Evolutionary conservation across 2,888 invertebrate genomes (phyloP).

Genomic region (Parascotia fuliginaria): DNA sequence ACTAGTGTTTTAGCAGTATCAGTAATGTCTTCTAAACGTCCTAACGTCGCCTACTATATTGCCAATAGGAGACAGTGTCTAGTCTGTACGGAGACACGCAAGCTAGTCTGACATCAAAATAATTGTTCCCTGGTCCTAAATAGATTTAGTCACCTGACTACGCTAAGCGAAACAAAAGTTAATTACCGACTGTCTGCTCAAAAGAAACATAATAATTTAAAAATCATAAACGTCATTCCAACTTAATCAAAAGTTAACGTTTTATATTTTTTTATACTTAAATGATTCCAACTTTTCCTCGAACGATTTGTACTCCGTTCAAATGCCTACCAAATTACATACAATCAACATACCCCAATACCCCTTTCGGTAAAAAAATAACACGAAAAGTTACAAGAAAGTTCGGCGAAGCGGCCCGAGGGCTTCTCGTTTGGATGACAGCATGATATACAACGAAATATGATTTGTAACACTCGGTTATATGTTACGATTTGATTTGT

Average conservation of each 20-base stretch:
- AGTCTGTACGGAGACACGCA: too few species aligned
- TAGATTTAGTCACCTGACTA: too few species aligned
- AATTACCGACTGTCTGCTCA: too few species aligned
- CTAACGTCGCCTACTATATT: too few species aligned
- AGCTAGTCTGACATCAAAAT: too few species aligned
- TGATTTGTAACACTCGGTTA: conserved; percentile 61
- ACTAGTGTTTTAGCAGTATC: too few species aligned
- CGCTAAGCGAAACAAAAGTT: too few species aligned
- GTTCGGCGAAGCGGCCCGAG: conserved; percentile 33
- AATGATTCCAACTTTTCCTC: conserved; percentile 12
- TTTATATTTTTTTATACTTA: not conserved
- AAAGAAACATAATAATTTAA: too few species aligned
- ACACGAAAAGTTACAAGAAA: conserved; percentile 37
- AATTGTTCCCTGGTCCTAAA: too few species aligned
- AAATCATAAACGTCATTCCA: too few species aligned
- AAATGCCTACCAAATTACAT: conserved; percentile 37
- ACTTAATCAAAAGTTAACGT: not conserved
- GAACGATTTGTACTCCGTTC: conserved; percentile 20
- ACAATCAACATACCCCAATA: conserved; percentile 46
- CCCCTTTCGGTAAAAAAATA: conserved; percentile 36
- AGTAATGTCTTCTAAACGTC: too few species aligned
- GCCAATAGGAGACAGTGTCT: too few species aligned
- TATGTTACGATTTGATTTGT: conserved; percentile 54
- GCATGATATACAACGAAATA: conserved; percentile 53
- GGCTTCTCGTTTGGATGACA: conserved; percentile 57